phyloP scores from a whole-genome alignment of 1,140 invertebrate species.

The Ips typographus region DNA sequence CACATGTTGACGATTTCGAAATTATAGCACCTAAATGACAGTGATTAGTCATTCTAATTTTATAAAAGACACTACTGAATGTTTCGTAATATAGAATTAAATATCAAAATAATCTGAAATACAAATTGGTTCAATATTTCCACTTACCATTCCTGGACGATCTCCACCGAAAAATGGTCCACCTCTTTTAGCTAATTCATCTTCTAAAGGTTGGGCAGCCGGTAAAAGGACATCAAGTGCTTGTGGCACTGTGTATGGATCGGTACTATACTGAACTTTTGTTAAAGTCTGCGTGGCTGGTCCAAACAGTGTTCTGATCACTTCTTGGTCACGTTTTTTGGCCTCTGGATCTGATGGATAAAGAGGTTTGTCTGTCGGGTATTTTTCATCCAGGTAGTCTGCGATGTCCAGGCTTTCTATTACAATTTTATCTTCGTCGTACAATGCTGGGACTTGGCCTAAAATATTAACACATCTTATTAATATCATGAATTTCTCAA shows the following conservation, averaged over 20 bases:
- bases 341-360: constrained; percentile 70
- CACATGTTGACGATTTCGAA: too few species aligned
- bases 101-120: too few species aligned
- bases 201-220: constrained; percentile 66
- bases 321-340: constrained; percentile 74
- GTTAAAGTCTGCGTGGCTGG: constrained; percentile 39
- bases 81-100: too few species aligned
- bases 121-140: not conserved
- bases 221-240: constrained; percentile 49
- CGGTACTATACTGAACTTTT: constrained; percentile 37
- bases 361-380: constrained; percentile 63
- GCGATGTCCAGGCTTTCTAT: constrained; percentile 80
- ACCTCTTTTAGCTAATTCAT: constrained; percentile 62
- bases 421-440: constrained; percentile 64
- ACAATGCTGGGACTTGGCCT: constrained; percentile 80
- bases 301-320: constrained; percentile 65
- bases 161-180: constrained; percentile 68
- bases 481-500: not conserved
- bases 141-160: constrained; percentile 67
- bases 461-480: not conserved
- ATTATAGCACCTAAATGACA: too few species aligned
- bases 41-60: not conserved
- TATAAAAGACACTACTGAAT: not conserved
- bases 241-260: constrained; percentile 40
- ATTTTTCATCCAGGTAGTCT: constrained; percentile 84